Evolutionary conservation across 2,797 vertebrate genomes (phyloP), one percentile per base, ranked within the genome.

Genomic region (Esox masquinongy): DNA sequence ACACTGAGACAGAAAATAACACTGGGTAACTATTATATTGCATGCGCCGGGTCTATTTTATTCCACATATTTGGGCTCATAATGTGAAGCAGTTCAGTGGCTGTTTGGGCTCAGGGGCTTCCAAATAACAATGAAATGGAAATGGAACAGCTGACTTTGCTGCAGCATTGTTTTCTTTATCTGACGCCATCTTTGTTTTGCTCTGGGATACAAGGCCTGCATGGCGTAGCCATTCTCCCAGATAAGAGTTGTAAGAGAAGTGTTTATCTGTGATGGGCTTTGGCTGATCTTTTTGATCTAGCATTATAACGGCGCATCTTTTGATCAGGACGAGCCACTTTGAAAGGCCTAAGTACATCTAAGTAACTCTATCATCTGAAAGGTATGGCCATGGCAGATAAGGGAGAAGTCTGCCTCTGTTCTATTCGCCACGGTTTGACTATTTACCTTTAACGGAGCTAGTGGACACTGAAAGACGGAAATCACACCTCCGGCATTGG

Each of bases 301-400:
- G 53, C 71, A 64, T 70, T 24, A 24, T 61, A 72, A 59, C 16
- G 17, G 22, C 36, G 71, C 61, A 63, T 73, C 74, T 72, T 79
- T 79, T 74, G 70, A 79, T 79, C 75, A 51, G 73, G 56, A 26
- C 66, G 64, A 77, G 79, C 16, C 43, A 50, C 67, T 75, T 67
- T 67, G 19, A 72, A 64, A 68, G 73, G 70, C 50, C 72, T 36
- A 26, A 73, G 31, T 43, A n/a, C 50, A 70, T 73, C 59, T 80
- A 73, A 77, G 8, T 7, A 59, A 39, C 81, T 78, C 59, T 73
- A 63, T 49, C 73, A 51, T 56, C 31, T 15, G 39, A 31, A 73
- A 75, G 75, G 75, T 80, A 67, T 77, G 85, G 70, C 56, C 2
- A 70, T 24, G 36, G 26, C 73, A 29, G 82, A 86, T 83, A 84